A percentile compares a stretch with the other conserved stretches of the same genome.
These are phyloP conservation scores for Euplagia quadripunctaria DNA, from an alignment of 2,888 invertebrate genomes.

Conservation along the genomic window DNA sequence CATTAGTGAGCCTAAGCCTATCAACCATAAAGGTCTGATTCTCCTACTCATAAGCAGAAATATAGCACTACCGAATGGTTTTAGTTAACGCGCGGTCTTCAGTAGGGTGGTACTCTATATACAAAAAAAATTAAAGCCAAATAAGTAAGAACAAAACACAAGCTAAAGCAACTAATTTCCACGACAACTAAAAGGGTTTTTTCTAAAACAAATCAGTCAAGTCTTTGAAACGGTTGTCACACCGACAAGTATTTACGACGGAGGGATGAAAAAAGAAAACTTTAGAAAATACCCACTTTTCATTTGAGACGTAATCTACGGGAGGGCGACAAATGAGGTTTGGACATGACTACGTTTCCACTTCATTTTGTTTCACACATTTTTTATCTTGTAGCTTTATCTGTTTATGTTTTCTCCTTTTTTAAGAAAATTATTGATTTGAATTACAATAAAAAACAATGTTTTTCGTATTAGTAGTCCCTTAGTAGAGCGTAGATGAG, in stretches of 20 bases:
- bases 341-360: slow-evolving; percentile 77
- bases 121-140: neutral
- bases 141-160: slow-evolving; percentile 21
- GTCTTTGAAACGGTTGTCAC: slow-evolving; percentile 60
- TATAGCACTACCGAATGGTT: neutral
- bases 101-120: neutral
- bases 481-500: too few species aligned
- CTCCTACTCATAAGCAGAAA: neutral
- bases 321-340: slow-evolving; percentile 71
- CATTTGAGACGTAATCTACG: slow-evolving; percentile 84
- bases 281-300: slow-evolving; percentile 81
- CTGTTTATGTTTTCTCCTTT: slow-evolving; percentile 12
- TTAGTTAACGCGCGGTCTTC: neutral
- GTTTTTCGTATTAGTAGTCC: too few species aligned
- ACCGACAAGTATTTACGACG: slow-evolving; percentile 73
- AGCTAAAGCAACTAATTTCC: slow-evolving; percentile 45
- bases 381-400: slow-evolving; percentile 59
- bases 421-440: too few species aligned
- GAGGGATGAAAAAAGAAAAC: slow-evolving; percentile 70
- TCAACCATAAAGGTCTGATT: neutral
- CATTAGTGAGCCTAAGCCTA: neutral
- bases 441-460: too few species aligned
- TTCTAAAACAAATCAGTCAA: slow-evolving; percentile 77
- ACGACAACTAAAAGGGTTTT: slow-evolving; percentile 41
- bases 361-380: slow-evolving; percentile 55